These are phyloP conservation scores for Galagoides demidoff DNA, from an alignment of 2,797 vertebrate genomes.

Conservation along the genomic window DNA sequence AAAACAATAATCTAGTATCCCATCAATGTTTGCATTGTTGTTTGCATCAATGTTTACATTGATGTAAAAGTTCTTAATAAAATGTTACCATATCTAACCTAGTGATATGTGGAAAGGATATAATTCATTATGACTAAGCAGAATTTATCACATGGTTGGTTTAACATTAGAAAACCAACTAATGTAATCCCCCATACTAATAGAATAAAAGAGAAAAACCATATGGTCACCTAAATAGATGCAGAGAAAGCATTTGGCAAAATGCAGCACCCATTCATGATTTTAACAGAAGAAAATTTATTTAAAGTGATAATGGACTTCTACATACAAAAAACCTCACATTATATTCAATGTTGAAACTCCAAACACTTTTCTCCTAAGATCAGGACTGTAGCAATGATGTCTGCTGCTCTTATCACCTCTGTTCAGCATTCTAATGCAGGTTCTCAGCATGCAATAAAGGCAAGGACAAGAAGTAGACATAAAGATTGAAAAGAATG, in stretches of 20 bases:
- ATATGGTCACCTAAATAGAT: not conserved
- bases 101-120: not conserved
- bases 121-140: not conserved
- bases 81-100: not conserved
- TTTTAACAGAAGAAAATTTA: not conserved
- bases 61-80: not conserved
- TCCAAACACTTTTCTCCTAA: not conserved
- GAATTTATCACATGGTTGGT: not conserved
- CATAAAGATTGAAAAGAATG: not conserved
- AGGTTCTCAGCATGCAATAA: not conserved
- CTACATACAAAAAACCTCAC: not conserved
- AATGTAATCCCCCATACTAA: not conserved
- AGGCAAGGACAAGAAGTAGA: not conserved
- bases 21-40: not conserved
- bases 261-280: not conserved
- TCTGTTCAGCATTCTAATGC: not conserved
- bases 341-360: not conserved
- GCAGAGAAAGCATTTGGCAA: not conserved
- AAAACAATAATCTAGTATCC: not conserved
- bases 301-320: not conserved
- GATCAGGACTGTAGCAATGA: not conserved
- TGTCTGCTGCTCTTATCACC: not conserved
- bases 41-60: too few species aligned
- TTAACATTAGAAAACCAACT: slow-evolving; percentile 44
- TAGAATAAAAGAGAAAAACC: not conserved